Evolutionary conservation across 2,888 invertebrate genomes (phyloP).

Genomic region (Protonemura montana): DNA sequence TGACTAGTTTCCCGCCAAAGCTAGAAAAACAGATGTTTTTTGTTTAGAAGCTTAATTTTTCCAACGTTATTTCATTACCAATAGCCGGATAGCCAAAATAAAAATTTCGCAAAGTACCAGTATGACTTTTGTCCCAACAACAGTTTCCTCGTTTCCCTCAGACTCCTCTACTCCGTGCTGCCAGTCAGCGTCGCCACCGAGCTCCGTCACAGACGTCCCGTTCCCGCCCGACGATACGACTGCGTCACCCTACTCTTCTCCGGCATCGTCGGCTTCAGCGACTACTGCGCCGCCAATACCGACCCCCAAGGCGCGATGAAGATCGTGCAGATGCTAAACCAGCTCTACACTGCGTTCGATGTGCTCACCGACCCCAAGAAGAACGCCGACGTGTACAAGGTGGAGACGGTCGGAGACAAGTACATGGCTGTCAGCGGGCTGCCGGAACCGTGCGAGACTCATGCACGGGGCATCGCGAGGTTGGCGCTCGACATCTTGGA

Average conservation of each 20-base stretch:
- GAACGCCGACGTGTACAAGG: slow-evolving; percentile 95
- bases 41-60: too few relatives aligned
- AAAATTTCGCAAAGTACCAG: too few relatives aligned
- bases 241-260: slow-evolving; percentile 93
- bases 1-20: too few relatives aligned
- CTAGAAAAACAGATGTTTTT: too few relatives aligned
- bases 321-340: slow-evolving; percentile 92
- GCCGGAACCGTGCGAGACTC: slow-evolving; percentile 88
- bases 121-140: neutral
- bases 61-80: too few relatives aligned
- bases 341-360: slow-evolving; percentile 93
- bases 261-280: slow-evolving; percentile 90
- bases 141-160: slow-evolving; percentile 56
- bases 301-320: slow-evolving; percentile 95
- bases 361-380: slow-evolving; percentile 90
- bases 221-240: slow-evolving; percentile 87
- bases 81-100: too few relatives aligned
- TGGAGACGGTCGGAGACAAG: slow-evolving; percentile 97
- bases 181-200: slow-evolving; percentile 96
- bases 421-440: slow-evolving; percentile 98
- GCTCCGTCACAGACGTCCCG: slow-evolving; percentile 88
- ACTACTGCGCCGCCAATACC: slow-evolving; percentile 88
- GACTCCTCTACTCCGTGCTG: slow-evolving; percentile 91
- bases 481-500: slow-evolving; percentile 97
- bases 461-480: slow-evolving; percentile 89